These are phyloP conservation scores for Palythoa grandiflora DNA, from an alignment of 92 coral and sea anemone species.

Conservation along the genomic window DNA sequence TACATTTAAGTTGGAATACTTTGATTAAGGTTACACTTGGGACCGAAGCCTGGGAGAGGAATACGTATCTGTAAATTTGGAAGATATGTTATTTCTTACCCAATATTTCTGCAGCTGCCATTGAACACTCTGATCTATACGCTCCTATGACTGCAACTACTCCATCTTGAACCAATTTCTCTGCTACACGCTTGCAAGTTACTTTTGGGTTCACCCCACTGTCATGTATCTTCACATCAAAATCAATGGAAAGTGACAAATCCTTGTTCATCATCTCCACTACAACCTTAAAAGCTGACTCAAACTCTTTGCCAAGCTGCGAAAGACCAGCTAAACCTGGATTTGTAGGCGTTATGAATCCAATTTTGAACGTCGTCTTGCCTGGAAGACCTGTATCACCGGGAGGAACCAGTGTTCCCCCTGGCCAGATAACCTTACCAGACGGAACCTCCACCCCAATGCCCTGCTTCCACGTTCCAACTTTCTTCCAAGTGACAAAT, in stretches of 20 bases:
- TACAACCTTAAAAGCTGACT: slow-evolving; percentile 86
- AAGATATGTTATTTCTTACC: slow-evolving; percentile 58
- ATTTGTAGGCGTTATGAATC: slow-evolving; percentile 91
- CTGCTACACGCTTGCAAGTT: slow-evolving; percentile 87
- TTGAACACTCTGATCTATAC: slow-evolving; percentile 90
- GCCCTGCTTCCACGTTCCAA: slow-evolving; percentile 89
- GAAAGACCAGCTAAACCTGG: slow-evolving; percentile 91
- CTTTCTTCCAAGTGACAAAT: slow-evolving; percentile 69
- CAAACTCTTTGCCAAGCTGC: slow-evolving; percentile 88
- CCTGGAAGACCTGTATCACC: slow-evolving; percentile 97
- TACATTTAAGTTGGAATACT: neutral
- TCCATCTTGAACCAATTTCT: slow-evolving; percentile 84
- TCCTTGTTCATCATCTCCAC: slow-evolving; percentile 98
- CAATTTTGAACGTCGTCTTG: slow-evolving; percentile 93
- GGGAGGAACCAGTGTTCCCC: slow-evolving; percentile 85
- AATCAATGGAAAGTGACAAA: slow-evolving; percentile 86
- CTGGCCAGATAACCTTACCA: slow-evolving; percentile 86
- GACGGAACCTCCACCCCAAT: slow-evolving; percentile 80
- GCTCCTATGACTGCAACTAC: slow-evolving; percentile 98
- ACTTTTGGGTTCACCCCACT: slow-evolving; percentile 83
- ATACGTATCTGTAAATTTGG: neutral
- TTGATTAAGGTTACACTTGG: neutral
- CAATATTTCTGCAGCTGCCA: slow-evolving; percentile 87
- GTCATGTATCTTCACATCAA: slow-evolving; percentile 82
- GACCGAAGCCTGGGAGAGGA: too few relatives aligned